These are phyloP conservation scores for Odontocolon sp. DNA, from an alignment of 2,888 invertebrate species.

Conservation along the genomic window DNA sequence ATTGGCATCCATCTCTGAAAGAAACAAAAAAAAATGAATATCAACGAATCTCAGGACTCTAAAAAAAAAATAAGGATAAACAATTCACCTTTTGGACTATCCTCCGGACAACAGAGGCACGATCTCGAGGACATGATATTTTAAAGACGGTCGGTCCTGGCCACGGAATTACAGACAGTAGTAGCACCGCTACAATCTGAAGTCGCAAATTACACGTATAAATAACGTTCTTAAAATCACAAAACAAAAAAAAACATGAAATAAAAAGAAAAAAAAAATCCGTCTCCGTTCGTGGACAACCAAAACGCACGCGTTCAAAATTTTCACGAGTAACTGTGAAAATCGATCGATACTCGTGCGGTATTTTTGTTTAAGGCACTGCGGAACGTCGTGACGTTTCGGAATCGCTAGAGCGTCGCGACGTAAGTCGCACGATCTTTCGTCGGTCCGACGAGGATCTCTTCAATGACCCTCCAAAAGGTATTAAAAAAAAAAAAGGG, in stretches of 20 bases:
- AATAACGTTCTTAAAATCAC: neutral
- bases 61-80: neutral
- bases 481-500: neutral
- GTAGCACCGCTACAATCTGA: constrained; percentile 90
- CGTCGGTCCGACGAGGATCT: too few species aligned
- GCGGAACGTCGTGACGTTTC: constrained; percentile 36
- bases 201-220: constrained; percentile 66
- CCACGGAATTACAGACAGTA: constrained; percentile 93
- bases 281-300: neutral
- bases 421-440: neutral
- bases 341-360: constrained; percentile 36
- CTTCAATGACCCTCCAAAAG: neutral
- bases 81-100: constrained; percentile 87
- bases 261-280: neutral
- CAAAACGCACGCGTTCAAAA: constrained; percentile 3
- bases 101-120: constrained; percentile 92
- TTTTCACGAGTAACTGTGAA: constrained; percentile 17
- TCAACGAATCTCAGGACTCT: neutral
- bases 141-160: constrained; percentile 93
- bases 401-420: constrained; percentile 36
- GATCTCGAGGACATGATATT: constrained; percentile 93
- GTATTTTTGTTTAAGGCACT: constrained; percentile 44
- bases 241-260: neutral
- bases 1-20: constrained; percentile 92
- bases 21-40: neutral